Base-by-base conservation (phyloP, 2,797 vertebrate species). In the Cetoscarus ocellatus region DNA sequence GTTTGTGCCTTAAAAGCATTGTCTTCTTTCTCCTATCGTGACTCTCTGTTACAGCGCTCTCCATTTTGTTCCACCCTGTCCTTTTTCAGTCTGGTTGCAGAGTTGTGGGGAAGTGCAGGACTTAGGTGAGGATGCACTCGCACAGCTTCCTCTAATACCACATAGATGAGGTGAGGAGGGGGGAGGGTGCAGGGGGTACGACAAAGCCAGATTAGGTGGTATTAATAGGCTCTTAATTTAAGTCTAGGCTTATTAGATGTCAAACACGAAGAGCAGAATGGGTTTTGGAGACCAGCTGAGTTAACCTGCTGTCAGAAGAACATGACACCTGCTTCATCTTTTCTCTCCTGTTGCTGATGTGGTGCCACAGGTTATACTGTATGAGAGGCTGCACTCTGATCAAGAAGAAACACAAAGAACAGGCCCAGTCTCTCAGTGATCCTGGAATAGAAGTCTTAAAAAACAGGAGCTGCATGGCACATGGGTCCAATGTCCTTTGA, bases 211-310 rank as follows among this genome's bases (percentile, higher is more conserved):
- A 92, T 94, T 93, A 92, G 87, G 70, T 82, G 87, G 91, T 80
- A 91, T 94, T 93, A 92, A 88, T 88, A 72, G 86, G 87, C 79
- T 88, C 91, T 93, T 90, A 91, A 91, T 91, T 88, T 88, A 92
- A 90, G 79, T 88, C 90, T 61, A 61, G 71, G 70, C 76, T 91
- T 92, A 91, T 91, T 89, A 81, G 79, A 81, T 87, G 84, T 93
- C 92, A 93, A 90, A 90, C 83, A 90, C 81, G 86, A 89, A 76
- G 80, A 70, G 77, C 75, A 77, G 83, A 84, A 92, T 84, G 84
- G 86, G 86, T 89, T 91, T 88, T 74, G 54, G 73, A 86, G 79
- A 75, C 86, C 75, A 89, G 88, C 61, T 66, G 77, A 86, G 83
- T 90, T 85, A 90, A 90, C 80, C 85, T 78, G 80, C 80, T 63